Percentiles rank a stretch among this genome's conserved stretches.
Evolutionary conservation across 2,113 vertebrate species (phyloP).

Genomic region (Amblyopsis rosae): DNA sequence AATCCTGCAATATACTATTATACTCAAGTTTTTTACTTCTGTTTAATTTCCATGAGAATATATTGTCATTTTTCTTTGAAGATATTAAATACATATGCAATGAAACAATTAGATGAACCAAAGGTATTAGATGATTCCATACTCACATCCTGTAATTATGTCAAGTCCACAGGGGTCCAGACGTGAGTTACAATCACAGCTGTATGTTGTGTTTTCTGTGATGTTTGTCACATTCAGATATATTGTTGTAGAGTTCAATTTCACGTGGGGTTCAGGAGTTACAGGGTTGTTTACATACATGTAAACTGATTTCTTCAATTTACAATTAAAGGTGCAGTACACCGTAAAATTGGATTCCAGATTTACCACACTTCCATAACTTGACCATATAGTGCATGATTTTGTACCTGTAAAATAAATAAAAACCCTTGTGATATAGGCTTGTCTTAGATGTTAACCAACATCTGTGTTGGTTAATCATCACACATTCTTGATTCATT

Average conservation of each 20-base stretch:
- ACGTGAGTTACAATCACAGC: conserved; percentile 51
- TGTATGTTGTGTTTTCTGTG: conserved; percentile 50
- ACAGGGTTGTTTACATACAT: neutral
- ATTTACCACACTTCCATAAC: conserved; percentile 47
- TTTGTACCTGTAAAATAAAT: conserved; percentile 36
- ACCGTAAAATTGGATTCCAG: conserved; percentile 57
- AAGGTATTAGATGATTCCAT: neutral
- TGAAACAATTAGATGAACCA: no score
- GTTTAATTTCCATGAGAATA: no score
- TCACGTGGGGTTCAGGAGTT: neutral
- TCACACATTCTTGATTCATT: neutral
- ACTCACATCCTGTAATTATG: conserved; percentile 74
- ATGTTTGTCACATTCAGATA: conserved; percentile 55
- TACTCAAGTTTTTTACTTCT: no score
- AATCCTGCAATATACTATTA: no score
- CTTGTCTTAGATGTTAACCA: neutral
- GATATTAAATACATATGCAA: no score
- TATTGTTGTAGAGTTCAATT: conserved; percentile 48
- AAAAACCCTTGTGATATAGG: neutral
- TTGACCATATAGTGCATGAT: conserved; percentile 62
- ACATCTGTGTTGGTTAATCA: neutral
- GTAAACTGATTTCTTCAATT: conserved; percentile 28
- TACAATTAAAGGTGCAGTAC: conserved; percentile 67
- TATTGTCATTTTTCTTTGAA: no score
- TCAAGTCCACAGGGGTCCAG: conserved; percentile 73